These are phyloP conservation scores for Hydropsyche betteni DNA, from an alignment of 2,888 invertebrate species.

Conservation along the genomic window DNA sequence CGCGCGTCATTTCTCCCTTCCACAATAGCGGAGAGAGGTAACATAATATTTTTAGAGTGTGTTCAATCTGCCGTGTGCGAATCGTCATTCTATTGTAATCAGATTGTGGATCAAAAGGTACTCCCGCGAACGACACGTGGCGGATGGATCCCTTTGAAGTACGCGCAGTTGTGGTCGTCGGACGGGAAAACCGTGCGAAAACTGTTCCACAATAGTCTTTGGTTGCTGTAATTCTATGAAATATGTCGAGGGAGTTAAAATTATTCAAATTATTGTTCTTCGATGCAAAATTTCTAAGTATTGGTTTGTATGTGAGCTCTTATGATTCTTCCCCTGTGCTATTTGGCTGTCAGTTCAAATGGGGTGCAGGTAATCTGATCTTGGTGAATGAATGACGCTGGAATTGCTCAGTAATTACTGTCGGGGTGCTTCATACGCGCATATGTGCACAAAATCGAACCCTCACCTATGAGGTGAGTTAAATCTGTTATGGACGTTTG, in stretches of 20 bases:
- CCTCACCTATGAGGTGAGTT: slow-evolving; percentile 33
- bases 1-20: slow-evolving; percentile 42
- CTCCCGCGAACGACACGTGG: slow-evolving; percentile 29
- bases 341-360: background rate
- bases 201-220: too few species aligned
- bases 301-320: too few species aligned
- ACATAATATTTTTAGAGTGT: slow-evolving; percentile 50
- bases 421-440: slow-evolving; percentile 37
- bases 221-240: too few species aligned
- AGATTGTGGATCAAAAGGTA: slow-evolving; percentile 46
- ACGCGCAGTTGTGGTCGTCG: too few species aligned
- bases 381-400: slow-evolving; percentile 42
- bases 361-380: slow-evolving; percentile 51
- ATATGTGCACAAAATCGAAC: background rate
- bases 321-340: too few species aligned
- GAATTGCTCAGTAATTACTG: slow-evolving; percentile 51
- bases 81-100: slow-evolving; percentile 49
- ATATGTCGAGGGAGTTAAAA: too few species aligned
- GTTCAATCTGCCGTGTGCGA: slow-evolving; percentile 45
- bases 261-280: too few species aligned
- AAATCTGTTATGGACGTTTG: too few species aligned
- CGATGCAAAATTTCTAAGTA: too few species aligned
- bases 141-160: background rate
- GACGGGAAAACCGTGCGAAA: too few species aligned
- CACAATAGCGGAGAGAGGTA: slow-evolving; percentile 40